Evolutionary conservation across 2,113 vertebrate genomes (phyloP), one percentile per base, ranked within the genome.

Genomic region (Pseudonaja textilis): DNA sequence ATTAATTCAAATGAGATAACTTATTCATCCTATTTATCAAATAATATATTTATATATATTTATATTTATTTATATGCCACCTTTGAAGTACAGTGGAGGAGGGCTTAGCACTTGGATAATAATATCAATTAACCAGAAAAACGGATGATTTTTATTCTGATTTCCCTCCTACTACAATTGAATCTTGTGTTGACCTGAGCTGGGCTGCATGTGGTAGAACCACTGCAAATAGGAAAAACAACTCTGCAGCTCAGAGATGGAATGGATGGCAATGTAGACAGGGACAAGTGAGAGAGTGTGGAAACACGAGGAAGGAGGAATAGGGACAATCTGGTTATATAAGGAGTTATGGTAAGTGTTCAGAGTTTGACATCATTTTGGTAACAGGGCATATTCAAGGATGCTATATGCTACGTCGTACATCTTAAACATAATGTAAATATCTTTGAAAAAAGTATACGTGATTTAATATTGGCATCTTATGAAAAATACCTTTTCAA

Each of bases 381-480:
- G 2, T 52, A 87, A 87, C 47, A 52, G 3, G 50, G 16, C 56
- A 12, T 25, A 50, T 61, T 3, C 20, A 18, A 90, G 42, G 93
- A 1, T 50, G 10, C 45, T 25, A 69, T 59, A 2, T 1, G 59
- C 7, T 20, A 23, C 3, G 4, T 1, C 45, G 26, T 29, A 89
- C 23, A 45, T 29, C 90, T 29, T 55, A 92, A n/a, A 25, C 11
- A 0, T 45, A 34, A 2, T 1, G 2, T 34, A 69, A 88, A 3
- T 86, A 4, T 29, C 45, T 22, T 26, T 1, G 74, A 8, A 34
- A 87, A 52, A 56, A 88, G 34, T 23, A 64, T 7, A 3, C 3
- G 88, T 52, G 94, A 4, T 3, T 89, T 55, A 93, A 9, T 57
- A 90, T 81, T n/a, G 52, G 3, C 93, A 91, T 81, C 50, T 29